Conservation (phyloP, 2,888 invertebrate species). For the Napeogenes inachia region DNA sequence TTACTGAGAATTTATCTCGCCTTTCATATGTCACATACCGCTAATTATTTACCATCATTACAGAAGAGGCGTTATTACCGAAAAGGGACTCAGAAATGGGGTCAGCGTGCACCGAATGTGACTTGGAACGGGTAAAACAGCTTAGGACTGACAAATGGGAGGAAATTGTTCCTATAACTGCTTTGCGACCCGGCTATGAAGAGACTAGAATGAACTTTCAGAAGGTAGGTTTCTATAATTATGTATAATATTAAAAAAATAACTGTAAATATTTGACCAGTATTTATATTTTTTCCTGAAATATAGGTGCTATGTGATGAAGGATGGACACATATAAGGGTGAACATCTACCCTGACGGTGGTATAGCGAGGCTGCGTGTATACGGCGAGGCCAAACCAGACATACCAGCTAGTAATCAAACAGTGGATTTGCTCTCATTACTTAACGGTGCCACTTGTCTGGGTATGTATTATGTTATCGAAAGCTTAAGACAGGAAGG, state of each 20-base stretch:
- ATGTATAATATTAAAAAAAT: neutral
- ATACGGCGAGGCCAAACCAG: constrained; percentile 72
- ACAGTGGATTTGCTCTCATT: constrained; percentile 72
- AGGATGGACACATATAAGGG: constrained; percentile 76
- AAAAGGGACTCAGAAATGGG: constrained; percentile 66
- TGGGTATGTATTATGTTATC: constrained; percentile 43
- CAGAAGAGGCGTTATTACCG: constrained; percentile 70
- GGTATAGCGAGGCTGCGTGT: constrained; percentile 79
- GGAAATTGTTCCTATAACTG: constrained; percentile 74
- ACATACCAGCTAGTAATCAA: constrained; percentile 51
- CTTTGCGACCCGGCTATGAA: constrained; percentile 74
- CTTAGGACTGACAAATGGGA: constrained; percentile 76
- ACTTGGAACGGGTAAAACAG: constrained; percentile 60
- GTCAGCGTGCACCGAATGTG: constrained; percentile 63
- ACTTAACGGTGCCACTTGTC: constrained; percentile 75
- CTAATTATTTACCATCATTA: constrained; percentile 33
- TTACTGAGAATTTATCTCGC: constrained; percentile 9
- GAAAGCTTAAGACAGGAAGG: neutral
- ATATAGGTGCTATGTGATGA: constrained; percentile 66
- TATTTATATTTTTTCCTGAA: neutral
- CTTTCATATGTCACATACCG: constrained; percentile 6
- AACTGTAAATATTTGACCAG: neutral
- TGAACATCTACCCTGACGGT: constrained; percentile 81
- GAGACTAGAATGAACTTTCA: constrained; percentile 79
- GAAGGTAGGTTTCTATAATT: constrained; percentile 45